Base-by-base conservation (phyloP, 2,888 invertebrate species). In the Drosophila dives region DNA sequence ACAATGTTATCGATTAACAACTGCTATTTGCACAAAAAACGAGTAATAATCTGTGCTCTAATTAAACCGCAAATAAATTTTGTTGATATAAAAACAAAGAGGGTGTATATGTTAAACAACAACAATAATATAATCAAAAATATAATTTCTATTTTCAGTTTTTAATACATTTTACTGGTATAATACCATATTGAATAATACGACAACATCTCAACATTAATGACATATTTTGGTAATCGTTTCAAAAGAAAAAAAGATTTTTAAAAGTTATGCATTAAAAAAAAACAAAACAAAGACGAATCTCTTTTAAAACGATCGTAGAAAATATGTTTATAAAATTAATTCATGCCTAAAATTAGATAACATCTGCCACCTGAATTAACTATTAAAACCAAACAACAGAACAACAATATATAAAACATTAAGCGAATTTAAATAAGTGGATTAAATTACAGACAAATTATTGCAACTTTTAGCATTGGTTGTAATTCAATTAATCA, bases 91-190 rank as follows among this genome's bases (percentile, higher is more conserved):
- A 60, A 36, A n/a, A 50, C 51, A 36, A 38, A 36, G 15, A 20
- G 7, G 26, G 34, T 49, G 50, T 60, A 12, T 15, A 48, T n/a
- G 29, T 34, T 55, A 55, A 33, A 60, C 45, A 49, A 32, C 64
- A 64, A 64, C 60, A 60, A 64, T 48, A 38, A 59, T 51, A 51
- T 67, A 67, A 55, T 56, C 29, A 67, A 58, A 49, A 53, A 58
- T 50, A 40, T 45, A 53, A 59, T 26, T 61, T 67, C 49, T 42
- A n/a, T 59, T 42, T 66, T 66, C 74, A 38, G 36, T 65, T 59
- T 67, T 62, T 65, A 64, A 70, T 69, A 69, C 70, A 49, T 68
- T 56, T 69, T 69, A 67, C 58, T 67, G 67, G 66, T 67, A 40
- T 59, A 49, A 49, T 59, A 67, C 66, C 66, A 32, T 56, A 64